phyloP scores from a whole-genome alignment of 2,113 vertebrate genomes.

The Ia io region DNA sequence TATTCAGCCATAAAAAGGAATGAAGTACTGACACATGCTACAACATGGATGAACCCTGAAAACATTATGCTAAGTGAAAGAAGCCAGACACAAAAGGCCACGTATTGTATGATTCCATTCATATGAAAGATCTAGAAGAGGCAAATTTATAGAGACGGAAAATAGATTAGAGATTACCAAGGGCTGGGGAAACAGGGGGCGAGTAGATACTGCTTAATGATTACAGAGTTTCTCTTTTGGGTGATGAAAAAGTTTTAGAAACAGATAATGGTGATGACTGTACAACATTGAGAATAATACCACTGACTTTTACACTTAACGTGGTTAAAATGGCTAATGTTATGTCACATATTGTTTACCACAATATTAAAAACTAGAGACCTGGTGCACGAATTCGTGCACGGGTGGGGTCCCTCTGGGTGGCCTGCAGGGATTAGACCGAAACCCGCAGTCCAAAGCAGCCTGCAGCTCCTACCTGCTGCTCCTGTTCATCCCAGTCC shows the following conservation, averaged over 20 bases:
- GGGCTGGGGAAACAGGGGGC: neutral
- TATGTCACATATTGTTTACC: neutral
- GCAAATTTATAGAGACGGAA: neutral
- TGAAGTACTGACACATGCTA: neutral
- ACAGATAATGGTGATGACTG: neutral
- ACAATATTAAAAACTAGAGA: neutral
- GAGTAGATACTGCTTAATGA: neutral
- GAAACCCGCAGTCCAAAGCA: too few species aligned
- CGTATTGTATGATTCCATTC: neutral
- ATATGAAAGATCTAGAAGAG: neutral
- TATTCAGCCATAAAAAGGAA: neutral
- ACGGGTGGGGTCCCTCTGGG: too few species aligned
- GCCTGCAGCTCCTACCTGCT: too few species aligned
- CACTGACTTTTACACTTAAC: neutral
- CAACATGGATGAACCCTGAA: neutral
- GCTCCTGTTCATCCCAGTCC: too few species aligned
- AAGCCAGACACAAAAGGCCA: neutral
- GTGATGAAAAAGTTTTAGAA: neutral
- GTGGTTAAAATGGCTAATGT: neutral
- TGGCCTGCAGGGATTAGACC: too few species aligned
- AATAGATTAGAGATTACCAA: neutral
- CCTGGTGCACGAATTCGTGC: too few species aligned
- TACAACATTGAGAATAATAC: neutral
- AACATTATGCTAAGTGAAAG: neutral
- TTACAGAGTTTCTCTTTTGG: neutral